Conservation (phyloP, 2,888 invertebrate genomes). For the Scaptomyza polygonia region DNA sequence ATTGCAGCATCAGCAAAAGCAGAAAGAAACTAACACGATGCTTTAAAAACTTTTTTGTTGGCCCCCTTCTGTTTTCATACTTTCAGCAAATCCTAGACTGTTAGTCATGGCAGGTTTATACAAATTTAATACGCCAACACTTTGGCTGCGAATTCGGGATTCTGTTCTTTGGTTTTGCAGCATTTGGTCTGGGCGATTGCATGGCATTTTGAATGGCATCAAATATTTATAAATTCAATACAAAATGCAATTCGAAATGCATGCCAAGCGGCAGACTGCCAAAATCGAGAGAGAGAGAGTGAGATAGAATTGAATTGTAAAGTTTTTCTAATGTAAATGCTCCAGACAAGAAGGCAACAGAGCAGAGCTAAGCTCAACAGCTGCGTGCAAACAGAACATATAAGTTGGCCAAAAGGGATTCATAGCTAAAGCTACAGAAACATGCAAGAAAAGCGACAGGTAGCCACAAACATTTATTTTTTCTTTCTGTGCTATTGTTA, state of each 20-base stretch:
- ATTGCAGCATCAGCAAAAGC: slow-evolving; percentile 38
- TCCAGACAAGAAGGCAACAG: slow-evolving; percentile 52
- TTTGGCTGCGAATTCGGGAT: slow-evolving; percentile 36
- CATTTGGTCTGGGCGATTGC: slow-evolving; percentile 52
- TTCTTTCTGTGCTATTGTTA: slow-evolving; percentile 46
- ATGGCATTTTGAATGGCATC: slow-evolving; percentile 80
- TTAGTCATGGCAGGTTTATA: slow-evolving; percentile 58
- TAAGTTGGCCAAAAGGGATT: slow-evolving; percentile 51
- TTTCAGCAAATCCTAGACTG: slow-evolving; percentile 63
- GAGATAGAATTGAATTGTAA: slow-evolving; percentile 74
- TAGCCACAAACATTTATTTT: slow-evolving; percentile 46
- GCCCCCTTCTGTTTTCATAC: slow-evolving; percentile 1
- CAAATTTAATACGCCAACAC: slow-evolving; percentile 69
- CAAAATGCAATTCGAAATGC: slow-evolving; percentile 81
- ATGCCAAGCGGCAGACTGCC: slow-evolving; percentile 71
- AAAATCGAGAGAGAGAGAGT: slow-evolving; percentile 31
- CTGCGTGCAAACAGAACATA: slow-evolving; percentile 53
- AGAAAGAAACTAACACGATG: slow-evolving; percentile 29
- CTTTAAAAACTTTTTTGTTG: slow-evolving; percentile 28
- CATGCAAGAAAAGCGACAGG: slow-evolving; percentile 47
- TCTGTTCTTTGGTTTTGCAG: slow-evolving; percentile 15
- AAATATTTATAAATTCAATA: slow-evolving; percentile 84
- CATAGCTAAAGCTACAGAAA: slow-evolving; percentile 3
- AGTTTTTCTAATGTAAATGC: slow-evolving; percentile 61
- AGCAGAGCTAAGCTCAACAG: slow-evolving; percentile 1